phyloP scores from a whole-genome alignment of 2,888 invertebrate genomes.

The Euclidia mi region DNA sequence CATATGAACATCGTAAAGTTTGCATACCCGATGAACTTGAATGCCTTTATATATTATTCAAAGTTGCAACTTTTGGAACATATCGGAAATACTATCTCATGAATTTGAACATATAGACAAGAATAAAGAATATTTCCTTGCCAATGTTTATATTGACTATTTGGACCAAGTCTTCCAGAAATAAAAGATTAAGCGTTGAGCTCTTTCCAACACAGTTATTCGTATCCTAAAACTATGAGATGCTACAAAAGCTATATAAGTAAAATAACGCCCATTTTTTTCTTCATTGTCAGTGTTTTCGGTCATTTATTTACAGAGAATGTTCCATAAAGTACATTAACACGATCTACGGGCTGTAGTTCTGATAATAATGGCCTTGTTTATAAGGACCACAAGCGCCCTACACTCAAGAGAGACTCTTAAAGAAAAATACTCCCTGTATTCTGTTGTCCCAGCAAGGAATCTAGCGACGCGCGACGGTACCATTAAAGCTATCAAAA shows the following conservation, averaged over 20 bases:
- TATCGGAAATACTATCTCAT: conserved; percentile 22
- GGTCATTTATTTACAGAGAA: conserved; percentile 66
- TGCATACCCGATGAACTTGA: conserved; percentile 35
- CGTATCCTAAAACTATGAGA: not conserved
- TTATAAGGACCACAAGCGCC: conserved; percentile 75
- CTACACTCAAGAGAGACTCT: conserved; percentile 63
- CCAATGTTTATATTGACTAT: conserved; percentile 14
- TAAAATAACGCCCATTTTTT: conserved; percentile 15
- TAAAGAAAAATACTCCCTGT: conserved; percentile 57
- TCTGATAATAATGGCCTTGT: conserved; percentile 84
- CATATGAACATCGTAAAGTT: conserved; percentile 41
- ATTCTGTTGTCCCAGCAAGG: conserved; percentile 52
- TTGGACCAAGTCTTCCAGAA: conserved; percentile 18
- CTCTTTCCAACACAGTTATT: conserved; percentile 21
- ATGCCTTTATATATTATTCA: conserved; percentile 22
- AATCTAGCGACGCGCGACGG: conserved; percentile 51
- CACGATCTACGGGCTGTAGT: conserved; percentile 80
- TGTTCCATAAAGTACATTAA: conserved; percentile 75
- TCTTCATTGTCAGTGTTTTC: conserved; percentile 31
- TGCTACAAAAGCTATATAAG: conserved; percentile 10
- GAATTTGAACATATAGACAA: not conserved
- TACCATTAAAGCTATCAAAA: conserved; percentile 17
- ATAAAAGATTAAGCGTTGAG: conserved; percentile 21
- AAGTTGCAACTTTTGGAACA: conserved; percentile 39
- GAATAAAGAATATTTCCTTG: not conserved